Percentiles rank a stretch among this genome's conserved stretches.
phyloP scores from a whole-genome alignment of 2,888 invertebrate genomes.

The Dicranocentrus wangi region DNA sequence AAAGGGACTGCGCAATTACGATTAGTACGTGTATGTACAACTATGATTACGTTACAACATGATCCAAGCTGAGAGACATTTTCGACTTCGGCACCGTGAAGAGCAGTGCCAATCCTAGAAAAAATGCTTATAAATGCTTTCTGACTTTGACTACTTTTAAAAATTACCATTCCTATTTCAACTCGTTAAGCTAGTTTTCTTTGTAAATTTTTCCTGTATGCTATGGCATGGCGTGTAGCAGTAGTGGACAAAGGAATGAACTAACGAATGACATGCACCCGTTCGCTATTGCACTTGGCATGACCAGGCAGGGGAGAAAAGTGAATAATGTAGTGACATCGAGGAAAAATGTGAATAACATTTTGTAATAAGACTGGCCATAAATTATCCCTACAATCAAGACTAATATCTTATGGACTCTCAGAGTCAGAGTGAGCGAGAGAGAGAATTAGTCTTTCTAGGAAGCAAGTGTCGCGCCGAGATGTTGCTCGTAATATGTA shows the following conservation, averaged over 20 bases:
- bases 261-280: no score
- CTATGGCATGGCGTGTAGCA: no score
- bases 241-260: no score
- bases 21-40: neutral
- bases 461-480: constrained; percentile 36
- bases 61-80: constrained; percentile 24
- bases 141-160: constrained; percentile 19
- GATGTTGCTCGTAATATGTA: neutral
- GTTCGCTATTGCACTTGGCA: no score
- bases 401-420: constrained; percentile 51
- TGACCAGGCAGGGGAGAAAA: constrained; percentile 3
- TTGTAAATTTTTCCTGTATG: constrained; percentile 1
- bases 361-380: constrained; percentile 33
- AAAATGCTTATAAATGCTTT: constrained; percentile 34
- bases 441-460: constrained; percentile 32
- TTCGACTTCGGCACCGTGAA: constrained; percentile 1
- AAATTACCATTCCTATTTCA: constrained; percentile 35
- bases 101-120: constrained; percentile 6
- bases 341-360: constrained; percentile 25
- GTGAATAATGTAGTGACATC: constrained; percentile 1
- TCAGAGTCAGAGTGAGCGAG: no score
- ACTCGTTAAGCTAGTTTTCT: constrained; percentile 53
- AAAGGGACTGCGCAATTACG: no score
- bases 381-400: constrained; percentile 53
- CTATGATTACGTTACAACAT: neutral